These are phyloP conservation scores for Passer montanus DNA, from an alignment of 2,113 vertebrate species.

Conservation along the genomic window DNA sequence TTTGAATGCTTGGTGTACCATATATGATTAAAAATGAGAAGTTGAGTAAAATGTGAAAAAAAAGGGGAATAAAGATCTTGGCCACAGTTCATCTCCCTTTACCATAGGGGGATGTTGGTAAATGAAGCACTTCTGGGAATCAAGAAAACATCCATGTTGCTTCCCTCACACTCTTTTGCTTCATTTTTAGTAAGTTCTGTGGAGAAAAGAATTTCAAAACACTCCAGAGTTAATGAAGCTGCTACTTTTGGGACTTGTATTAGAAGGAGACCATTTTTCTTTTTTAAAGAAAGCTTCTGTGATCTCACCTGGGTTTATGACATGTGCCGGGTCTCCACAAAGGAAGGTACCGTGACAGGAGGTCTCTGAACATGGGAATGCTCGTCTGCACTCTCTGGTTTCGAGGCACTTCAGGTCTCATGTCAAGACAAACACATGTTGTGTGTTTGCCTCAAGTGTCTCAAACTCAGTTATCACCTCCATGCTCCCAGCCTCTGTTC, in stretches of 20 bases:
- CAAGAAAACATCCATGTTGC: neutral
- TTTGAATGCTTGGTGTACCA: neutral
- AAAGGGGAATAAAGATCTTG: neutral
- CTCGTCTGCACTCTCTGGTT: accelerated
- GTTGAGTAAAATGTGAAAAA: neutral
- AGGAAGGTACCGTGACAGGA: neutral
- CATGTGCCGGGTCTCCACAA: neutral
- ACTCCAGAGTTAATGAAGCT: neutral
- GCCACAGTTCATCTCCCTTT: neutral
- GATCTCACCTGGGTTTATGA: neutral
- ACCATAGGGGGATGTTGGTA: neutral
- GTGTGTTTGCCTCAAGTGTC: neutral
- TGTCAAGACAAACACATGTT: neutral
- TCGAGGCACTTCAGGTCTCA: neutral
- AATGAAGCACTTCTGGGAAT: neutral
- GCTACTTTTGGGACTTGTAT: neutral
- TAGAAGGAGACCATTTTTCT: neutral
- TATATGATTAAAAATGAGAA: neutral
- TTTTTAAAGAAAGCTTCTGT: neutral
- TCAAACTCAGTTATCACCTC: neutral
- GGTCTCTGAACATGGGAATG: neutral
- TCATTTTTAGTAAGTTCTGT: neutral
- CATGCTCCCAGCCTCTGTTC: neutral
- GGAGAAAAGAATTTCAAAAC: neutral
- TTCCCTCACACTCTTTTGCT: accelerated